phyloP scores from a whole-genome alignment of 37 sponge, comb jelly and placozoan genomes.

The Lycopodina hypogea region DNA sequence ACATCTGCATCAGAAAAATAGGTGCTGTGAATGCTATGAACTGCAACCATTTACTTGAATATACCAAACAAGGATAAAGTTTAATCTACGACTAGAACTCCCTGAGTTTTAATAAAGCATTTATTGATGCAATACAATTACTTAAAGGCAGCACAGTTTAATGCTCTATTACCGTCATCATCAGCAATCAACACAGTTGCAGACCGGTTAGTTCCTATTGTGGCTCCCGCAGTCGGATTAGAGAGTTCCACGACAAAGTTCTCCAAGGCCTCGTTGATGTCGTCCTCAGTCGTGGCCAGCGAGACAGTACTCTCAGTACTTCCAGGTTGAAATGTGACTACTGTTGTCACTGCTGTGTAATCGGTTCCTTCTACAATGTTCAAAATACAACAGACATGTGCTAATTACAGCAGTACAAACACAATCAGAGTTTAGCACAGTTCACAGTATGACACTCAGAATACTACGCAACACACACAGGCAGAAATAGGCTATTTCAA shows the following conservation, averaged over 20 bases:
- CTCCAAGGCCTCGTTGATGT: constrained; percentile 22
- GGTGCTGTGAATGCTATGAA: too few relatives aligned
- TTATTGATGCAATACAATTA: not conserved
- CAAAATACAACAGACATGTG: not conserved
- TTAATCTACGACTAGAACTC: too few relatives aligned
- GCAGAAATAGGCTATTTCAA: too few relatives aligned
- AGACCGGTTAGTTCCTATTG: not conserved
- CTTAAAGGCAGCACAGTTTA: not conserved
- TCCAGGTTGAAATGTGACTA: constrained; percentile 17
- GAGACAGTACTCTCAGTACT: not conserved
- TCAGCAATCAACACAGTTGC: not conserved
- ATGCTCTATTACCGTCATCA: not conserved
- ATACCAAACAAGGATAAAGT: too few relatives aligned
- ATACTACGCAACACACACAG: too few relatives aligned
- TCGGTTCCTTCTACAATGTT: too few relatives aligned
- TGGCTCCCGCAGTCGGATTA: not conserved
- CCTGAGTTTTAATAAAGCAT: not conserved
- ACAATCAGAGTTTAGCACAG: too few relatives aligned
- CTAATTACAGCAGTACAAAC: too few relatives aligned
- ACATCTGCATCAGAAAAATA: not conserved
- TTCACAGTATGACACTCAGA: too few relatives aligned
- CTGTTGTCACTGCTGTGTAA: constrained; percentile 5
- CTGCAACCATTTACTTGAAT: too few relatives aligned
- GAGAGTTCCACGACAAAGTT: not conserved
- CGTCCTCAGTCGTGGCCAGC: constrained; percentile 30